Base-by-base conservation (phyloP, 2,797 vertebrate species). In the Margarornis squamiger region DNA sequence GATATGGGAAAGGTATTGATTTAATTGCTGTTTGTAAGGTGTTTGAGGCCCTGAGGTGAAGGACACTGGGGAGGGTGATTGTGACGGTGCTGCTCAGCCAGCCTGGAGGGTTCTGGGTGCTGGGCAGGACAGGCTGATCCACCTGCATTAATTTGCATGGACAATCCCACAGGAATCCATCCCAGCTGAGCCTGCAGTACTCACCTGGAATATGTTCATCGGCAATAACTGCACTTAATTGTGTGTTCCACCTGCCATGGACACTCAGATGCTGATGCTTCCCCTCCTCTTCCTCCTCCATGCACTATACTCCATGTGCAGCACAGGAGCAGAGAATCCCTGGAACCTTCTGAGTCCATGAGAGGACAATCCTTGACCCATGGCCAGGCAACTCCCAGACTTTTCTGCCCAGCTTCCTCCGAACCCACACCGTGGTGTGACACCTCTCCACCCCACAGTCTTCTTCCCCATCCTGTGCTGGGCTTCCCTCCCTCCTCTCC, bases 21-120 rank as follows among this genome's bases (percentile, higher is more conserved):
- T 91, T 86, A 87, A 87, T 57, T 88, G 72, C 52, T 85, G 65
- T 72, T 84, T 87, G 65, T 21, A 51, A 68, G 75, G 38, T 34
- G 65, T 36, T 89, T 70, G 88, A 89, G 91, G 46, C 55, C 46
- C 34, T 29, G 6, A 43, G 38, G 55, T 66, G 86, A 62, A 29
- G 39, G 76, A 23, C 2, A 13, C n/a, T 14, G 7, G 58, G 3
- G 67, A 49, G 30, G 1, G 3, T 12, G 55, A 63, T 26, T 58
- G 76, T 4, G 4, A 6, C 2, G 45, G 71, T 5, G 38, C 72
- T 22, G 65, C 14, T 43, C 49, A 36, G 65, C 48, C 8, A 5
- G 45, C 77, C 81, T 0, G 1, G 21, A 65, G 65, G 87, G 59
- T 55, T 76, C 51, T 66, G 73, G 24, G 77, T 16, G 41, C 3